phyloP scores from a whole-genome alignment of 2,797 vertebrate species.

The Muscicapa striata region DNA sequence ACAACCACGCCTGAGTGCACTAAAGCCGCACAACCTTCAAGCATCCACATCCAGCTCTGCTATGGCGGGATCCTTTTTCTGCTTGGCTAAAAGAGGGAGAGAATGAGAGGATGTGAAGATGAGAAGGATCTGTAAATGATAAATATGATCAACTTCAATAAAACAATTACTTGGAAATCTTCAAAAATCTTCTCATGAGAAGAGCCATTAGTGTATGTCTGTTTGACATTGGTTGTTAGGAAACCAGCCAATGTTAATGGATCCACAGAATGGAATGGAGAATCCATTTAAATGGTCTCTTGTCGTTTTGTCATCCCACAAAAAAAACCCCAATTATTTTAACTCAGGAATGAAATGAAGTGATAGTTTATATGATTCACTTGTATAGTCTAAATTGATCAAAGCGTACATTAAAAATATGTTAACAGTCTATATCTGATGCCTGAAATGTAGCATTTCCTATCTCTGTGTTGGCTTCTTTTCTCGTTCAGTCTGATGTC shows the following conservation, averaged over 20 bases:
- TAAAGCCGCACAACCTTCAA: slow-evolving; percentile 62
- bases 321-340: neutral
- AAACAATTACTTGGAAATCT: slow-evolving; percentile 51
- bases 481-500: neutral
- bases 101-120: neutral
- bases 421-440: neutral
- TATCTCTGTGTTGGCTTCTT: neutral
- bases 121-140: neutral
- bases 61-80: neutral
- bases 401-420: neutral
- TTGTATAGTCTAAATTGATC: slow-evolving; percentile 28
- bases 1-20: slow-evolving; percentile 60
- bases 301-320: slow-evolving; percentile 18
- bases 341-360: slow-evolving; percentile 49
- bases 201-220: slow-evolving; percentile 31
- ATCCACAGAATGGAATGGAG: slow-evolving; percentile 29
- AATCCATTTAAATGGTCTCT: slow-evolving; percentile 54
- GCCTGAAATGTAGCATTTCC: slow-evolving; percentile 2
- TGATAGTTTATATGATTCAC: slow-evolving; percentile 16
- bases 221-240: slow-evolving; percentile 42
- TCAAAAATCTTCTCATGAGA: slow-evolving; percentile 47
- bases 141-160: slow-evolving; percentile 23
- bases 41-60: slow-evolving; percentile 43
- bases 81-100: neutral
- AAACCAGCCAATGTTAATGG: slow-evolving; percentile 51